Evolutionary conservation across 2,797 vertebrate species (phyloP), one percentile per base, ranked within the genome.

Genomic region (Ciconia nigra): DNA sequence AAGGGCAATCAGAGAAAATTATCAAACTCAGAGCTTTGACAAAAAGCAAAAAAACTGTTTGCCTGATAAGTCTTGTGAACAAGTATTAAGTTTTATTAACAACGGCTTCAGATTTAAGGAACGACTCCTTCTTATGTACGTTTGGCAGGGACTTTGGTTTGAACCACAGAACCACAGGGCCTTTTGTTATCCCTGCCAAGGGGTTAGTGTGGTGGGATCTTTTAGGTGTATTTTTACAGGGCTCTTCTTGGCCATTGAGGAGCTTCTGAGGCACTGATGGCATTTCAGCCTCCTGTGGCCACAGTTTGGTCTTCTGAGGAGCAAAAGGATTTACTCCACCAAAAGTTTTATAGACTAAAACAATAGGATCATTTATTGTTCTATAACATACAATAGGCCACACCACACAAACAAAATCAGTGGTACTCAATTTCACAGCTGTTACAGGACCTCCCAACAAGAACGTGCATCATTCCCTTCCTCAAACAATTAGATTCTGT

Each of bases 41-140:
- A 67, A 63, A 84, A 77, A 52, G 31, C 20, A 52, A 67, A 47
- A 77, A 79, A 80, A 10, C 15, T 31, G 24, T 25, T 76, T 59
- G 31, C 20, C 42, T 49, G 13, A 0, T 51, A 54, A 73, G 29
- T n/a, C 31, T 85, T 37, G 22, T 35, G 42, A 46, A 41, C 14
- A 37, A 69, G 26, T 61, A 52, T 65, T 72, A 58, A 5, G 24
- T 70, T 63, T 76, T 51, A 80, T 29, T 51, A 83, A 52, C 29
- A 87, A 22, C 5, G 33, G 29, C n/a, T 85, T 49, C 35, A 42
- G 28, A 37, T 87, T 76, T 70, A 85, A 95, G 51, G 35, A 92
- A 51, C 11, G 72, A 22, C 33, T 59, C 1, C 17, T 55, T 66
- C 42, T 37, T 12, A 2, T 3, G 16, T 17, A 17, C 0, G 0